phyloP scores from a whole-genome alignment of 2,797 vertebrate genomes.

The Onychomys torridus region DNA sequence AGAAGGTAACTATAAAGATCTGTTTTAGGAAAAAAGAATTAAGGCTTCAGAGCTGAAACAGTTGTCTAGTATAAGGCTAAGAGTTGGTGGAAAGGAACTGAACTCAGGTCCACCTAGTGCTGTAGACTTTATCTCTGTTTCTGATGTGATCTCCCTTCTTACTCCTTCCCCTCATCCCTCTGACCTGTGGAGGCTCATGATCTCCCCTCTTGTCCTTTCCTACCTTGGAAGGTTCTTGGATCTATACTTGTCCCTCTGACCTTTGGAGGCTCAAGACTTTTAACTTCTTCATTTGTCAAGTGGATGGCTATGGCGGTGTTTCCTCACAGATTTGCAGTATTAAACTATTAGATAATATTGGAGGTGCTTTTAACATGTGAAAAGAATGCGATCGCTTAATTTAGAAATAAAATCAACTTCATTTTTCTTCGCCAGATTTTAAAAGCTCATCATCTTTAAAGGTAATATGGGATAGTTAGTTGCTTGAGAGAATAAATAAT shows the following conservation, averaged over 20 bases:
- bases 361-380: neutral
- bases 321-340: neutral
- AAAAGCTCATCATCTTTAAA: neutral
- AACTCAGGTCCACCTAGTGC: neutral
- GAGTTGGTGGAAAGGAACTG: neutral
- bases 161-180: neutral
- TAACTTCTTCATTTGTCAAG: neutral
- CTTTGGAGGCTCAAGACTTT: neutral
- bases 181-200: neutral
- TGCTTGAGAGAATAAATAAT: constrained; percentile 33
- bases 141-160: neutral
- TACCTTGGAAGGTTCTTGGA: neutral
- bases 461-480: neutral
- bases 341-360: neutral
- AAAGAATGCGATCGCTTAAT: neutral
- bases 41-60: neutral
- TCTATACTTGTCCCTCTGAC: neutral
- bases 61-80: neutral
- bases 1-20: neutral
- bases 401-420: neutral
- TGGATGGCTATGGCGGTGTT: neutral
- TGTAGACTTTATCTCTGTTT: neutral
- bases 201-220: neutral
- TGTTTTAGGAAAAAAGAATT: constrained; percentile 35
- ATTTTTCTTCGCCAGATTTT: neutral